Conservation (phyloP, 2,797 vertebrate species). For the Leucoraja ocellata region DNA sequence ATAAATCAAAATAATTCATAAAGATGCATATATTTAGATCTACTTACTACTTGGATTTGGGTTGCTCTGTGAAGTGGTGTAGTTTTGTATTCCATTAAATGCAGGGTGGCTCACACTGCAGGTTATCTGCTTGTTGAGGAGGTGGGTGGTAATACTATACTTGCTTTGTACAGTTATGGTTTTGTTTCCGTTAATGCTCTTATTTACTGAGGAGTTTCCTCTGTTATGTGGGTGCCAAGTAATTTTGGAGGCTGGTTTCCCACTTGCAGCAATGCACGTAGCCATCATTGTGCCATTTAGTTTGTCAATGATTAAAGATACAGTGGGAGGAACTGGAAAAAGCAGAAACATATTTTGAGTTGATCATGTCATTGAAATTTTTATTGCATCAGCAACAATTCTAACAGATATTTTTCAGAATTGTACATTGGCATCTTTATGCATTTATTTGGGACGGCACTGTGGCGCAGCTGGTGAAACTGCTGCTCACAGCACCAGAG, state of each 20-base stretch:
- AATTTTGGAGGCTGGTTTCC: conserved; percentile 27
- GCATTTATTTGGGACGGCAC: background rate
- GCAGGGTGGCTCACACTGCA: conserved; percentile 22
- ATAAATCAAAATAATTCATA: background rate
- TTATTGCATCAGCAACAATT: background rate
- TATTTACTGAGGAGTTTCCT: conserved; percentile 13
- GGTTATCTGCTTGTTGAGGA: background rate
- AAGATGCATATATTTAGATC: background rate
- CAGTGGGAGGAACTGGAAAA: conserved; percentile 3
- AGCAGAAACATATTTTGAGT: background rate
- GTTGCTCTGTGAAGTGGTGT: background rate
- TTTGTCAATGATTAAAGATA: background rate
- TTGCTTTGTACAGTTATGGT: conserved; percentile 13
- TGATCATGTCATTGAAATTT: background rate
- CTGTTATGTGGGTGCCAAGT: conserved; percentile 9
- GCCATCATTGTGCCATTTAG: background rate
- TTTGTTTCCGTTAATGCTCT: background rate
- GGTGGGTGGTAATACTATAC: background rate
- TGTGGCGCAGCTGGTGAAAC: no score
- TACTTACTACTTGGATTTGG: background rate
- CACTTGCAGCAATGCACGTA: background rate
- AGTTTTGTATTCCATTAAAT: conserved; percentile 10
- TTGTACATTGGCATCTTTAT: background rate
- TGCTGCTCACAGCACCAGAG: no score
- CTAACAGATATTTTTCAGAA: background rate